Conservation (phyloP, 2,797 vertebrate species). For the Pantherophis vulpinus region DNA sequence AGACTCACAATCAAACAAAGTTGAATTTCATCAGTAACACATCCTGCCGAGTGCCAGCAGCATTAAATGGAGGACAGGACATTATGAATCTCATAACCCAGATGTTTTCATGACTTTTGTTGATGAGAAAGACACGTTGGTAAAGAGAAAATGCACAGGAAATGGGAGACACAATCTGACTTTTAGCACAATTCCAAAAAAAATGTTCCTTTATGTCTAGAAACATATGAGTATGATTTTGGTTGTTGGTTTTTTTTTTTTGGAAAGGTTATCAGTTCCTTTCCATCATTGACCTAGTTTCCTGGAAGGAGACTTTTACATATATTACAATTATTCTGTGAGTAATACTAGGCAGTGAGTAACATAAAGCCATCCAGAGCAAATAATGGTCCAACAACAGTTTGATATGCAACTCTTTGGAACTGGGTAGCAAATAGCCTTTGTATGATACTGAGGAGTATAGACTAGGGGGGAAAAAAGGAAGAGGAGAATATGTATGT, state of each 20-base stretch:
- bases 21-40: not conserved
- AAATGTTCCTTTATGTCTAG: not conserved
- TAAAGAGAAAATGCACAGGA: not conserved
- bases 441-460: not conserved
- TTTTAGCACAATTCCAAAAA: not conserved
- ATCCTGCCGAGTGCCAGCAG: not conserved
- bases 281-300: not conserved
- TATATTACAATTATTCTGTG: not conserved
- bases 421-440: not conserved
- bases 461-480: not conserved
- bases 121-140: not conserved
- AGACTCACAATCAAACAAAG: not conserved
- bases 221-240: not conserved
- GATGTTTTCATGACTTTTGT: not conserved
- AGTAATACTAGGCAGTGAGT: not conserved
- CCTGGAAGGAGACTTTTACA: not conserved
- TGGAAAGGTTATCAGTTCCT: not conserved
- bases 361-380: not conserved
- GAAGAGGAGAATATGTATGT: not conserved
- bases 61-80: not conserved
- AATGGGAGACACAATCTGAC: not conserved
- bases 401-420: not conserved
- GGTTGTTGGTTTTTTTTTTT: not conserved
- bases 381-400: not conserved
- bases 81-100: not conserved